Base-by-base conservation (phyloP, 2,113 vertebrate species). In the Rhinolophus ferrumequinum region DNA sequence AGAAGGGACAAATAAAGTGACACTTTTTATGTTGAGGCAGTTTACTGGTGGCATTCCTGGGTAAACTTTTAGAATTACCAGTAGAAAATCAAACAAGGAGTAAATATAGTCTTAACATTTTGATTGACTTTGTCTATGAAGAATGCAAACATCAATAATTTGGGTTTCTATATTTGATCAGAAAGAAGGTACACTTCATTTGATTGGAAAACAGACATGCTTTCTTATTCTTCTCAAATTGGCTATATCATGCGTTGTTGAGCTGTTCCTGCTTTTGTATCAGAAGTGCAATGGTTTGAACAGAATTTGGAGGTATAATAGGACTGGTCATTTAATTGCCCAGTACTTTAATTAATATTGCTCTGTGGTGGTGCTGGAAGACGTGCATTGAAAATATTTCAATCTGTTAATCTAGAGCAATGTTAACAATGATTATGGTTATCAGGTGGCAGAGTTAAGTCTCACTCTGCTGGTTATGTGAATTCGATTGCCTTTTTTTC, bases 1-100 rank as follows among this genome's bases (percentile, higher is more conserved):
- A 81, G 84, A 96, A 62, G n/a, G 10, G 5, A 58, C n/a, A 52
- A 76, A 87, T 86, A 35, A 95, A 87, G 16, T 77, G 60, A 72
- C 56, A 33, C 13, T 50, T 44, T 75, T 90, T 56, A 52, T 33
- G 38, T 84, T 79, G 30, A 86, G 62, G 76, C 8, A 88, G 41
- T 75, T 87, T 62, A 90, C 90, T 95, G 30, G 69, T 41, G 14
- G 58, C 5, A 15, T 94, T 88, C 80, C 54, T 77, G 7, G 70
- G 21, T 64, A 96, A 66, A 52, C 70, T 77, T 88, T 92, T 84
- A 92, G 35, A 90, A 82, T 95, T 84, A 30, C 30, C 8, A 82
- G 14, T 80, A 52, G 58, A 90, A 94, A 88, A 52, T 21, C 77
- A 72, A 92, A 13, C 19, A 79, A 56, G 26, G 18, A 58, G 8